phyloP scores from a whole-genome alignment of 1,140 invertebrate species.

The Apocrypta bakeri region DNA sequence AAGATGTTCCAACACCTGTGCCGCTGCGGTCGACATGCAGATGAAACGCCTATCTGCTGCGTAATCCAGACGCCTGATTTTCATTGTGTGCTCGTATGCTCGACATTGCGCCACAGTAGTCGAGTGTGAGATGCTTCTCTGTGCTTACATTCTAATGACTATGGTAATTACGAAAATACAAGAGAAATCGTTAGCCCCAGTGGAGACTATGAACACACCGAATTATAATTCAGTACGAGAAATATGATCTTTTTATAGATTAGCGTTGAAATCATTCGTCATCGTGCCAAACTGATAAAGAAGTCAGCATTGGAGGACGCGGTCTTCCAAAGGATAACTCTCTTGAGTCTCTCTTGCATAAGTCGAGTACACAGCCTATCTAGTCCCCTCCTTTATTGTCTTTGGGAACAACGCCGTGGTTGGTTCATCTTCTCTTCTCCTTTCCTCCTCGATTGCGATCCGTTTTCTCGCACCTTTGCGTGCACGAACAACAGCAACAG shows the following conservation, averaged over 20 bases:
- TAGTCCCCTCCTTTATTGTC: conserved; percentile 28
- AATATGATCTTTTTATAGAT: too few relatives aligned
- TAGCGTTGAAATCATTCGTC: background rate
- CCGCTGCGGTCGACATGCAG: conserved; percentile 1
- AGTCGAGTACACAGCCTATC: background rate
- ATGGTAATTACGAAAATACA: conserved; percentile 38
- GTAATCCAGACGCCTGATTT: conserved; percentile 25
- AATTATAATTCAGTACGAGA: too few relatives aligned
- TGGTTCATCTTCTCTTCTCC: conserved; percentile 34
- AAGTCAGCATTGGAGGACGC: background rate
- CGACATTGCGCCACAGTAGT: background rate
- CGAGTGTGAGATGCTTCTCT: background rate
- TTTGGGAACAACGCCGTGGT: conserved; percentile 18
- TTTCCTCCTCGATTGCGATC: background rate
- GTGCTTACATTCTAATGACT: background rate
- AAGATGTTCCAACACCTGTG: conserved; percentile 5
- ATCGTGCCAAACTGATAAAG: background rate
- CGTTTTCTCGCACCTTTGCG: conserved; percentile 31
- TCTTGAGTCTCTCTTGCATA: conserved; percentile 3
- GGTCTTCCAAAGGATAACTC: background rate
- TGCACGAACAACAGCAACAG: background rate
- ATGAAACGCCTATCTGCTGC: background rate
- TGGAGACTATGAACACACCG: too few relatives aligned
- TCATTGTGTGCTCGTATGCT: background rate
- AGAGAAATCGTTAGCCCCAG: too few relatives aligned